Base-by-base conservation (phyloP, 2,113 vertebrate species). In the Gulo gulo region DNA sequence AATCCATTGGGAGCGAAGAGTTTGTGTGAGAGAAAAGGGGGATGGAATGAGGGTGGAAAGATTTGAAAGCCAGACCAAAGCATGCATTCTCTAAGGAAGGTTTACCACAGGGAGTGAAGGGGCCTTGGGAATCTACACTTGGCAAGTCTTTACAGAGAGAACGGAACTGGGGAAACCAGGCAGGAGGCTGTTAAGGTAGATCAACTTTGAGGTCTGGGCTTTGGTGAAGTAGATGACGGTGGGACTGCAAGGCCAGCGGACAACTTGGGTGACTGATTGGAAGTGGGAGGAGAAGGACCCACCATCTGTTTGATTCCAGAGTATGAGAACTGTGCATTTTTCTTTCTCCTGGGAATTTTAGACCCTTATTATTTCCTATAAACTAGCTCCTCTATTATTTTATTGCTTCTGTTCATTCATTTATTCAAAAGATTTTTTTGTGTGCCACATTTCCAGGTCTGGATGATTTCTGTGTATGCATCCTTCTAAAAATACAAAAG, bases 401-500 rank as follows among this genome's bases (percentile, higher is more conserved):
- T 94, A 82, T 85, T 85, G 8, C 26, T 88, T 95, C 12, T 95
- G 2, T 96, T 87, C n/a, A 47, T 91, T 90, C 13, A 61, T 89
- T 89, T 83, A 78, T 81, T 97, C 23, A 88, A 45, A 87, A 74
- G 47, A 73, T 76, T 18, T 79, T 94, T 94, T 61, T 61, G 0
- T 83, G n/a, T 1, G 85, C 24, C 69, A 82, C 57, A 61, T 88
- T 91, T 97, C 47, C 16, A 67, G 21, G 87, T 95, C 65, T 86
- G 45, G 45, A 42, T 93, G 65, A 78, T 65, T 63, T 95, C 20
- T 96, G 73, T 84, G 24, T 50, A 11, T 94, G 36, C 65, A 76
- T 92, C 73, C 61, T 93, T 90, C 95, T 89, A 36, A 73, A 97
- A 97, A 73, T 90, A 89, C 10, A 84, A 78, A 90, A 73, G 50